phyloP scores from a whole-genome alignment of 2,797 vertebrate species.

The Heteromormyrus szaboi region DNA sequence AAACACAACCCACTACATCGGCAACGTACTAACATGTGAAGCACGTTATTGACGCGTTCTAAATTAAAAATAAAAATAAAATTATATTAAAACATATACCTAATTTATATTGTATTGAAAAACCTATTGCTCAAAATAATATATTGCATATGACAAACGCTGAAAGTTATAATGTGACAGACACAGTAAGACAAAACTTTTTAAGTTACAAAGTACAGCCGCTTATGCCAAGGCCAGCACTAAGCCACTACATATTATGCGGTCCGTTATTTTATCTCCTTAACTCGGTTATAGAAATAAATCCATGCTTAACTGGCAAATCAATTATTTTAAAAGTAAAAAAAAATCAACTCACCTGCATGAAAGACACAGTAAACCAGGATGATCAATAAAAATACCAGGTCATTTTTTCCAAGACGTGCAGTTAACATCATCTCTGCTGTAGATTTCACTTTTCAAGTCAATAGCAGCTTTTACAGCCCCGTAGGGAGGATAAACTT shows the following conservation, averaged over 20 bases:
- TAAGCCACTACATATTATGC: neutral
- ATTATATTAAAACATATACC: neutral
- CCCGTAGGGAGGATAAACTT: neutral
- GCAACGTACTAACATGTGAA: neutral
- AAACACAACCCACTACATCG: neutral
- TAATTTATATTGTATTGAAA: neutral
- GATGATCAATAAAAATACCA: conserved; percentile 28
- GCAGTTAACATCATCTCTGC: conserved; percentile 13
- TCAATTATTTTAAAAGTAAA: neutral
- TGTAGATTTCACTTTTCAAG: neutral
- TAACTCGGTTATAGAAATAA: neutral
- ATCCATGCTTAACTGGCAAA: neutral
- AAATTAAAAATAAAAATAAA: neutral
- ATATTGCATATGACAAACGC: neutral
- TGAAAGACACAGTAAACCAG: conserved; percentile 38
- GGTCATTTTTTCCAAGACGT: conserved; percentile 40
- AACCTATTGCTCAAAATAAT: neutral
- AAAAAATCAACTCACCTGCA: conserved; percentile 50
- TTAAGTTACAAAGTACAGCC: neutral
- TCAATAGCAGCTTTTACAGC: neutral
- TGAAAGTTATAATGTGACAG: neutral
- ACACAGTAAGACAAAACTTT: neutral
- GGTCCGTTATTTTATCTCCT: neutral
- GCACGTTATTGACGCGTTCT: neutral
- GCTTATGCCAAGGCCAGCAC: neutral